Evolutionary conservation across 2,113 vertebrate genomes (phyloP).

Genomic region (Bos taurus): DNA sequence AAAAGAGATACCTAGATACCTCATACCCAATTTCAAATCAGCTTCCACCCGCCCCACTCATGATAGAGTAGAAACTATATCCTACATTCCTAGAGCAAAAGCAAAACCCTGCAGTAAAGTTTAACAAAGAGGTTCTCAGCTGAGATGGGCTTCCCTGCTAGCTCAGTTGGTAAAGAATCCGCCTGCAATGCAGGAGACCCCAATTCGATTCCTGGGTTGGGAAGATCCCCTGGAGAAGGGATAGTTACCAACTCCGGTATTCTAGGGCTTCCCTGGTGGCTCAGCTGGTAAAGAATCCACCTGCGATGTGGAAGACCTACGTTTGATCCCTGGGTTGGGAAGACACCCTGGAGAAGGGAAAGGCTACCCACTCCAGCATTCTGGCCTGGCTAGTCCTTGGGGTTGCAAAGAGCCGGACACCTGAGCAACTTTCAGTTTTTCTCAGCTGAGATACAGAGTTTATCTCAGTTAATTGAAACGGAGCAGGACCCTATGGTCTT

Average conservation of each 20-base stretch:
- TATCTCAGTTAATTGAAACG: not conserved
- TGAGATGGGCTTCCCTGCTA: not conserved
- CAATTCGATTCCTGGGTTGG: not conserved
- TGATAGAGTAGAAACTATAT: not conserved
- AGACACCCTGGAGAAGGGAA: not conserved
- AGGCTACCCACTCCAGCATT: not conserved
- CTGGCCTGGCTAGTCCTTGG: not conserved
- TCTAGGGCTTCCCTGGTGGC: not conserved
- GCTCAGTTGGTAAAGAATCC: not conserved
- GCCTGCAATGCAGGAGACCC: not conserved
- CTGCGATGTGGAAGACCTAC: rapidly evolving
- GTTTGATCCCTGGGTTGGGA: not conserved
- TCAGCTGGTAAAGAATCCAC: not conserved
- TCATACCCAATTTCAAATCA: not conserved
- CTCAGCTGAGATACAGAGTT: not conserved
- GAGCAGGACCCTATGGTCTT: not conserved
- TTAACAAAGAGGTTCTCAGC: not conserved
- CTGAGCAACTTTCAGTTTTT: not conserved
- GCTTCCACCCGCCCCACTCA: not conserved
- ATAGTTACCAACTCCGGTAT: rapidly evolving
- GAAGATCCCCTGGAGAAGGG: not conserved
- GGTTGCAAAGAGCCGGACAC: not conserved
- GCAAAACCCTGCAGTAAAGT: not conserved
- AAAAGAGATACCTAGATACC: not conserved
- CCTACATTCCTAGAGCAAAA: not conserved